Evolutionary conservation across 2,888 invertebrate species (phyloP).

Genomic region (Calameuta filiformis): DNA sequence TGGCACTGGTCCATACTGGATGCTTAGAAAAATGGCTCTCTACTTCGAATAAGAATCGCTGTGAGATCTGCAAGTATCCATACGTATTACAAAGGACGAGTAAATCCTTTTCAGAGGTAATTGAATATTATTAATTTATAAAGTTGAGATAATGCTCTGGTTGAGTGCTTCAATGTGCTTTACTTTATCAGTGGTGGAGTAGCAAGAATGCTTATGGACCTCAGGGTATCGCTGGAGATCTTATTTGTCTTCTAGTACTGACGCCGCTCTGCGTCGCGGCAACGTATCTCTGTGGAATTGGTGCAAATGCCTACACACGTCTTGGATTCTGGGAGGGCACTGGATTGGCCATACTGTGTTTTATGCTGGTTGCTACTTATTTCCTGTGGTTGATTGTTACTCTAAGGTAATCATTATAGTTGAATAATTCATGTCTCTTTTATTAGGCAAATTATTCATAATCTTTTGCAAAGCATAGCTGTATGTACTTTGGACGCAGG

Average conservation of each 20-base stretch:
- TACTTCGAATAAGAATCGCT: constrained; percentile 67
- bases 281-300: constrained; percentile 66
- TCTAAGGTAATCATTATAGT: constrained; percentile 47
- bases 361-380: constrained; percentile 55
- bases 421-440: neutral
- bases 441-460: neutral
- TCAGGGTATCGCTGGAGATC: constrained; percentile 67
- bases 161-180: neutral
- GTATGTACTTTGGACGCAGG: constrained; percentile 29
- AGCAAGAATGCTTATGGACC: constrained; percentile 61
- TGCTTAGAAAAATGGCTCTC: constrained; percentile 72
- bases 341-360: constrained; percentile 57
- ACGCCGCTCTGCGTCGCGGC: constrained; percentile 67
- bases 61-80: constrained; percentile 69
- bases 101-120: constrained; percentile 65
- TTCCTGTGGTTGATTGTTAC: constrained; percentile 59
- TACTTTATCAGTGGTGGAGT: constrained; percentile 62
- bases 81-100: constrained; percentile 64
- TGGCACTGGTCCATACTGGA: constrained; percentile 68
- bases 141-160: neutral
- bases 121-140: neutral
- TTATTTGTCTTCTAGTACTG: constrained; percentile 65
- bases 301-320: constrained; percentile 59
- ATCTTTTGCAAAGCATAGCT: neutral
- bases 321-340: constrained; percentile 61